Evolutionary conservation across 2,888 invertebrate genomes (phyloP).

Genomic region (Perdita meconis): DNA sequence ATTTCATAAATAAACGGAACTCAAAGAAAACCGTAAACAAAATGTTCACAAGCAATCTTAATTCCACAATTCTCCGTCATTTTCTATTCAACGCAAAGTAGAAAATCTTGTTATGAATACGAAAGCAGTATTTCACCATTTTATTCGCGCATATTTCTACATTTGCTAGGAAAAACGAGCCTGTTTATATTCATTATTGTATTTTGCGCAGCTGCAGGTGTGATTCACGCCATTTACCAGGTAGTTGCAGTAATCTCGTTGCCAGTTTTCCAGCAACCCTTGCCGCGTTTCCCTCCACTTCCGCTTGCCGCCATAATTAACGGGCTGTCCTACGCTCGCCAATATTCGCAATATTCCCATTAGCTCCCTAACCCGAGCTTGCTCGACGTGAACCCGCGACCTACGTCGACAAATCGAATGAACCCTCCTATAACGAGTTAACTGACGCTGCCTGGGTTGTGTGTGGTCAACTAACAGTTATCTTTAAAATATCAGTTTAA

Average conservation of each 20-base stretch:
- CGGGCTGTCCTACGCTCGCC: conserved; percentile 70
- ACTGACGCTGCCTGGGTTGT: conserved; percentile 58
- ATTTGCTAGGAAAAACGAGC: background rate
- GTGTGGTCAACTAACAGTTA: background rate
- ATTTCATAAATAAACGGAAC: too few relatives aligned
- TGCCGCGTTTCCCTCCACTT: conserved; percentile 25
- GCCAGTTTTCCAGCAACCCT: conserved; percentile 49
- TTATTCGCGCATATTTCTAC: background rate
- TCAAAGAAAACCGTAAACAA: too few relatives aligned
- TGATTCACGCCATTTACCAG: conserved; percentile 3
- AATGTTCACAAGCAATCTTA: too few relatives aligned
- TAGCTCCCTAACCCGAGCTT: conserved; percentile 71
- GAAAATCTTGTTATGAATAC: too few relatives aligned
- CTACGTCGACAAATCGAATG: conserved; percentile 75
- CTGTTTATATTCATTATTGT: background rate
- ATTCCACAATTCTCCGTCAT: too few relatives aligned
- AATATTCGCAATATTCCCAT: conserved; percentile 79
- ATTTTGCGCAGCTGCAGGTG: background rate
- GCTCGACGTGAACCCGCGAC: conserved; percentile 64
- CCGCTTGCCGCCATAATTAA: conserved; percentile 71
- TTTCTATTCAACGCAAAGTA: too few relatives aligned
- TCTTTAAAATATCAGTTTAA: conserved; percentile 1
- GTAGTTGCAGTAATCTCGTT: conserved; percentile 30
- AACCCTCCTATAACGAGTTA: conserved; percentile 74
- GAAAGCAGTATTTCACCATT: background rate